phyloP scores from a whole-genome alignment of 2,888 invertebrate genomes.

The Idaea dimidiata region DNA sequence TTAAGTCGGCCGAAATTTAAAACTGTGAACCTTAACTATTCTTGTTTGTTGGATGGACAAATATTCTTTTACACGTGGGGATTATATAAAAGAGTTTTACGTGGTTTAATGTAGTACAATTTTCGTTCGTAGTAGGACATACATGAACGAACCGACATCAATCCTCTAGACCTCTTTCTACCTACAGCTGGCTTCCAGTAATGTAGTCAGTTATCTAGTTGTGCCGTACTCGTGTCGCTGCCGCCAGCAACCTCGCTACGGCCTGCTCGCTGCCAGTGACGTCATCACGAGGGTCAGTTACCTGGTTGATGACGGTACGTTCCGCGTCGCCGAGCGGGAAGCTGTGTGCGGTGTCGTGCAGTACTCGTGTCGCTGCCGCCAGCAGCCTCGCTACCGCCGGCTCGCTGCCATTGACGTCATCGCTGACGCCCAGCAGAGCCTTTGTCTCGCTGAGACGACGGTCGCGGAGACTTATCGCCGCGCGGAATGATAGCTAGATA shows the following conservation, averaged over 20 bases:
- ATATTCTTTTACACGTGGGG: no score
- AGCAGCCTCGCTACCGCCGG: conserved; percentile 73
- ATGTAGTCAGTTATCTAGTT: conserved; percentile 72
- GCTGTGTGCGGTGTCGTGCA: conserved; percentile 85
- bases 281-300: conserved; percentile 42
- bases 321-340: conserved; percentile 86
- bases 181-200: conserved; percentile 47
- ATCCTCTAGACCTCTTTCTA: conserved; percentile 75
- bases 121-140: no score
- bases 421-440: conserved; percentile 79
- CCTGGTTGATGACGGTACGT: conserved; percentile 83
- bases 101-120: no score
- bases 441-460: conserved; percentile 87
- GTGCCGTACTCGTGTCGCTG: conserved; percentile 84
- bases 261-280: conserved; percentile 51
- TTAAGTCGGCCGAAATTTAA: no score
- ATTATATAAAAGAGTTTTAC: no score
- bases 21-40: no score
- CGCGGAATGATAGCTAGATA: conserved; percentile 69
- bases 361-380: conserved; percentile 82
- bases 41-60: no score
- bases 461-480: conserved; percentile 82
- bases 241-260: conserved; percentile 74
- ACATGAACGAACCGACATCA: no score
- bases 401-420: conserved; percentile 47